These are phyloP conservation scores for Calypte anna DNA, from an alignment of 2,113 vertebrate genomes.

Conservation along the genomic window DNA sequence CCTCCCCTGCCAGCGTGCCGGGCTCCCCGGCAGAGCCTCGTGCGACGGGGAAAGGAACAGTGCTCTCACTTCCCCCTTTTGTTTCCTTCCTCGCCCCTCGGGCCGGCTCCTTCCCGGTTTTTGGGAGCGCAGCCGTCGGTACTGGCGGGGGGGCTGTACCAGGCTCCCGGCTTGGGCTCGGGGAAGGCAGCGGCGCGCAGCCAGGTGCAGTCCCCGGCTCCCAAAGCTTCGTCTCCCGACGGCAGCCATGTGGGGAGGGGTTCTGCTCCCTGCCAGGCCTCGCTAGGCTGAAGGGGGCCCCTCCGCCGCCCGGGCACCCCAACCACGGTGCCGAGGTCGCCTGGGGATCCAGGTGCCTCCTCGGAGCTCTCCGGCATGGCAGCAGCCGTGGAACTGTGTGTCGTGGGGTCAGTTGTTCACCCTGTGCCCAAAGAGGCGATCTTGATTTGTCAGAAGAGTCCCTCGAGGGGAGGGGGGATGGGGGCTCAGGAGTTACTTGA, in stretches of 20 bases:
- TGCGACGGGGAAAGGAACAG: not conserved
- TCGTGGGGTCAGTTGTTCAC: rapidly evolving
- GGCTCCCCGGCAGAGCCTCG: not conserved
- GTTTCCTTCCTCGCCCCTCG: not conserved
- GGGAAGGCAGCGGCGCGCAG: not conserved
- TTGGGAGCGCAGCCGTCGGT: not conserved
- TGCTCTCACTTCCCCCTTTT: not conserved
- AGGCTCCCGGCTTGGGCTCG: rapidly evolving
- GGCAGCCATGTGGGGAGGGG: not conserved
- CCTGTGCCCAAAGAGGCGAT: rapidly evolving
- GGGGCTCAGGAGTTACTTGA: not conserved
- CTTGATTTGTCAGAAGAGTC: too few relatives aligned
- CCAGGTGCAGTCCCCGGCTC: rapidly evolving
- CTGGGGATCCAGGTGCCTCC: too few relatives aligned
- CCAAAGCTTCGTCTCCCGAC: rapidly evolving
- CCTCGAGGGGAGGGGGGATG: too few relatives aligned
- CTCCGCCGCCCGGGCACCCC: not conserved
- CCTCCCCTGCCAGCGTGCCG: rapidly evolving
- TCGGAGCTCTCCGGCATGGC: not conserved
- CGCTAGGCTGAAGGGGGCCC: rapidly evolving
- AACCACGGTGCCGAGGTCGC: rapidly evolving
- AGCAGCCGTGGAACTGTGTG: rapidly evolving
- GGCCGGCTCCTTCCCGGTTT: not conserved
- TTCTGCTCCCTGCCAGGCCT: rapidly evolving
- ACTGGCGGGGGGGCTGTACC: rapidly evolving